Percentiles rank a stretch among this genome's conserved stretches.
phyloP scores from a whole-genome alignment of 2,113 vertebrate species.

The Zapus hudsonius region DNA sequence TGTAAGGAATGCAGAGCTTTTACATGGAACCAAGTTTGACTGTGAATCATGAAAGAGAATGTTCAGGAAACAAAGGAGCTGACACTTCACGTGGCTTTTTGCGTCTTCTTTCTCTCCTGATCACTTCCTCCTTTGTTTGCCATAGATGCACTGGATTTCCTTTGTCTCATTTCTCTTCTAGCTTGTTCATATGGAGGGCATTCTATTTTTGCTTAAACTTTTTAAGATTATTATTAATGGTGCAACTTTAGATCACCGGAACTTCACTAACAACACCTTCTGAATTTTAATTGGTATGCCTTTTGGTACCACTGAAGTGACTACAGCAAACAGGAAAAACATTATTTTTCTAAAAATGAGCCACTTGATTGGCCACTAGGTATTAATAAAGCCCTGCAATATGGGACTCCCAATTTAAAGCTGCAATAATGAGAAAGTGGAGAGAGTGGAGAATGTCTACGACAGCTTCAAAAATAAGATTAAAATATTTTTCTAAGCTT shows the following conservation, averaged over 20 bases:
- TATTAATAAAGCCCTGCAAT: slow-evolving; percentile 32
- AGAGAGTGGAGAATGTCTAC: background rate
- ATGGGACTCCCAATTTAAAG: slow-evolving; percentile 35
- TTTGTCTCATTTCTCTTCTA: background rate
- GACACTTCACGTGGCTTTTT: too few species aligned
- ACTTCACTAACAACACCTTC: slow-evolving; percentile 32
- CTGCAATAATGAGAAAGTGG: background rate
- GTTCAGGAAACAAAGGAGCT: background rate
- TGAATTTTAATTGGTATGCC: slow-evolving; percentile 68
- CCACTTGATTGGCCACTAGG: background rate
- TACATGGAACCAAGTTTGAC: background rate
- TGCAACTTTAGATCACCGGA: slow-evolving; percentile 31
- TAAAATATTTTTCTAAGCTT: slow-evolving; percentile 45
- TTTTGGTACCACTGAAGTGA: background rate
- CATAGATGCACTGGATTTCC: background rate
- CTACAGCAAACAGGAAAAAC: background rate
- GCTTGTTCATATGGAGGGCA: background rate
- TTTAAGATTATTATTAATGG: slow-evolving; percentile 29
- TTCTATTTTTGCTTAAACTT: slow-evolving; percentile 16
- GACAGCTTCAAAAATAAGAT: slow-evolving; percentile 19
- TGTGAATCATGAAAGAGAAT: background rate
- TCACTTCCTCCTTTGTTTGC: background rate
- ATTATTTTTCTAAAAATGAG: slow-evolving; percentile 41
- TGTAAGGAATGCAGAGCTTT: background rate
- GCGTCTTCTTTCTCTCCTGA: background rate